Evolutionary conservation across 2,113 vertebrate species (phyloP), one percentile per base, ranked within the genome.

Genomic region (Glaucomys volans): DNA sequence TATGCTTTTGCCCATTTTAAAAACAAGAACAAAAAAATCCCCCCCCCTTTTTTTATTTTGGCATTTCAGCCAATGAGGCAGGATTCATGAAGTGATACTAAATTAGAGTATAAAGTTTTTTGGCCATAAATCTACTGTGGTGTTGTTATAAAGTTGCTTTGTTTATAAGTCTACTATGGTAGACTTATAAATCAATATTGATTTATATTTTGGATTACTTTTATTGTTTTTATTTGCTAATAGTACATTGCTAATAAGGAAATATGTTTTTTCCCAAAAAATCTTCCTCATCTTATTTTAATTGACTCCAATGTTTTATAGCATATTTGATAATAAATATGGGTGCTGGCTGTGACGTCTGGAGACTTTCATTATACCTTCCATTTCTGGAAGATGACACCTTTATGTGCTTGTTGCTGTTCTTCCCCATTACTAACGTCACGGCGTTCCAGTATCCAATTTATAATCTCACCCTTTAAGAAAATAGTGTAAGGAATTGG

Each of bases 261-360:
- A 92, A 86, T 13, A 4, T 71, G 0, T 26, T 76, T 54, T 67
- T 57, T 11, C 8, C 2, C 18, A 40, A 28, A 3, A 37, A 81
- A 72, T 54, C 8, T 87, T 90, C 8, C 32, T 93, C 6, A 40
- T 9, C 3, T 69, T 79, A 93, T 57, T 93, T 87, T 4, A 84
- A 0, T 54, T 81, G 4, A 37, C 4, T 5, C n/a, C 10, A 69
- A 20, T 85, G 93, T 84, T 50, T 69, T 75, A 69, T 69, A 91
- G 24, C 37, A 67, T 91, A 64, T 79, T 85, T 76, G 8, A 81
- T 95, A 93, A 72, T 91, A 50, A 75, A 66, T 44, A n/a, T n/a
- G n/a, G n/a, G n/a, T n/a, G n/a, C 30, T 59, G 20, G 35, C 71
- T 3, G 24, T 89, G 37, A 81, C 22, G 71, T 90, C 71, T 91